Evolutionary conservation across 2,113 vertebrate genomes (phyloP).

Genomic region (Percopsis transmontana): DNA sequence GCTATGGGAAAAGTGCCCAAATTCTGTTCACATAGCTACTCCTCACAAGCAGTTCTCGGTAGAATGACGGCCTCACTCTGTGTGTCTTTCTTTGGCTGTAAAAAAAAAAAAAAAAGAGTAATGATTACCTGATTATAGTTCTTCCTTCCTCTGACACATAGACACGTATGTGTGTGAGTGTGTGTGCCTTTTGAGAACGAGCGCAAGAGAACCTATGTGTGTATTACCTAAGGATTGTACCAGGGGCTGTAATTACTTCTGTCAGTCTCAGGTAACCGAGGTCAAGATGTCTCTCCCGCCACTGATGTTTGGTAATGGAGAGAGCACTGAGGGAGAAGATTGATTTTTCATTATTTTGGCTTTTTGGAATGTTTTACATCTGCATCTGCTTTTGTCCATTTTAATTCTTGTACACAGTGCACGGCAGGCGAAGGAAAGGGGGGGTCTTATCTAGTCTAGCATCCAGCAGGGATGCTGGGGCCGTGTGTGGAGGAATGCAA

Average conservation of each 20-base stretch:
- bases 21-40: slow-evolving; percentile 44
- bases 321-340: slow-evolving; percentile 24
- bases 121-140: slow-evolving; percentile 14
- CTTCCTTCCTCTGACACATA: slow-evolving; percentile 17
- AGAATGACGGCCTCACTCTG: slow-evolving; percentile 3
- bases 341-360: slow-evolving; percentile 30
- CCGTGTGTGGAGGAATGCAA: slow-evolving; percentile 19
- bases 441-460: slow-evolving; percentile 1
- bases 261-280: slow-evolving; percentile 57
- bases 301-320: slow-evolving; percentile 37
- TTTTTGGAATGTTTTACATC: neutral
- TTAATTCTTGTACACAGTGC: slow-evolving; percentile 10
- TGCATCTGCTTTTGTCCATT: neutral
- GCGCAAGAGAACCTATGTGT: neutral
- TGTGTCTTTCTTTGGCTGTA: neutral
- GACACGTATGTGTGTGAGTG: slow-evolving; percentile 5
- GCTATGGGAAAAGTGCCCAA: slow-evolving; percentile 43
- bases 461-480: neutral
- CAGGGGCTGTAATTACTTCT: slow-evolving; percentile 59
- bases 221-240: slow-evolving; percentile 38
- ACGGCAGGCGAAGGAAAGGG: neutral
- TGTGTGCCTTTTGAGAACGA: neutral
- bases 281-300: slow-evolving; percentile 38
- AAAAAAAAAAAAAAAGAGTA: no score
- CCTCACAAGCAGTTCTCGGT: slow-evolving; percentile 8